A percentile compares a stretch with the other conserved stretches of the same genome.
Evolutionary conservation across 2,888 invertebrate species (phyloP).

Genomic region (Helleia helle): DNA sequence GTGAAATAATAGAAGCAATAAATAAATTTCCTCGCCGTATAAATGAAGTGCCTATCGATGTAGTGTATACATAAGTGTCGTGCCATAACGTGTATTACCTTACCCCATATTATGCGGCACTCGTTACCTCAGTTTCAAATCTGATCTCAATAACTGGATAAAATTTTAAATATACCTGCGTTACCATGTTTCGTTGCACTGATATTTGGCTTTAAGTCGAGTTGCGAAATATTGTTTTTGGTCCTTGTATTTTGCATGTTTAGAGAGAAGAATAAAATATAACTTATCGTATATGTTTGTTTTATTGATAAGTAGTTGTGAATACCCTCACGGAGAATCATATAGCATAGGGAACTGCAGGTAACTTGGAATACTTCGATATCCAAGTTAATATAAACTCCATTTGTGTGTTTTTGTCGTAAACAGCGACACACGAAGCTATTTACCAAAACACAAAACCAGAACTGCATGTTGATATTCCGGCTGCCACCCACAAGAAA

Average conservation of each 20-base stretch:
- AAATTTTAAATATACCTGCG: conserved; percentile 6
- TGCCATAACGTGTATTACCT: conserved; percentile 33
- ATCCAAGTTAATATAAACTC: no score
- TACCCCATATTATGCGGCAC: conserved; percentile 2
- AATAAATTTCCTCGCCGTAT: conserved; percentile 26
- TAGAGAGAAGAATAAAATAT: conserved; percentile 63
- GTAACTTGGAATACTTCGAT: no score
- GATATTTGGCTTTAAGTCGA: conserved; percentile 9
- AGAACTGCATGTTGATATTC: no score
- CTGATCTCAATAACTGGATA: conserved; percentile 3
- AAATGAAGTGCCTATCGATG: conserved; percentile 48
- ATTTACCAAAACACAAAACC: no score
- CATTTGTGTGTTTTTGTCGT: no score
- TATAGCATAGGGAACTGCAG: no score
- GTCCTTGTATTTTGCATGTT: conserved; percentile 63
- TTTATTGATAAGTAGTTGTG: no score
- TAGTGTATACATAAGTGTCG: conserved; percentile 33
- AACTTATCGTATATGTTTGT: conserved; percentile 24
- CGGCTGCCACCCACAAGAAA: no score
- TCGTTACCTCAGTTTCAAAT: background rate
- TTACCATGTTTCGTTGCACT: conserved; percentile 28
- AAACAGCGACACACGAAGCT: no score
- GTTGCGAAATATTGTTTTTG: conserved; percentile 28
- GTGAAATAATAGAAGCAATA: conserved; percentile 29
- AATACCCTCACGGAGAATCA: no score